Conservation (phyloP, 30 jellyfish, hydroid and myxozoan genomes). For the Chrysaora quinquecirrha region DNA sequence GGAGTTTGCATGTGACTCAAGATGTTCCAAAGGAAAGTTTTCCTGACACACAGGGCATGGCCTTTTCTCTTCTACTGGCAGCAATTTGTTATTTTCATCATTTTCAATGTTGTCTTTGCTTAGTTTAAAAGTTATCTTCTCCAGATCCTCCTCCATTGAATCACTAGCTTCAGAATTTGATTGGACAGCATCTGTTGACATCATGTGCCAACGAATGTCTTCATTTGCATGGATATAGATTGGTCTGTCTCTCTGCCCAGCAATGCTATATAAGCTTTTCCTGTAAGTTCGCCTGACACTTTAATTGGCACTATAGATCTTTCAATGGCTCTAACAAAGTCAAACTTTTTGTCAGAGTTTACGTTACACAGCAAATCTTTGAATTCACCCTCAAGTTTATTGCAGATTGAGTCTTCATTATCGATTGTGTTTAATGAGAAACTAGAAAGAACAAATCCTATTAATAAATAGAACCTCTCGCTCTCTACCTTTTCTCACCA, state of each 20-base stretch:
- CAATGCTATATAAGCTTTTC: conserved; percentile 22
- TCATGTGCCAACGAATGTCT: conserved; percentile 14
- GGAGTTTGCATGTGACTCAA: conserved; percentile 37
- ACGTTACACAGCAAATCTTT: conserved; percentile 2
- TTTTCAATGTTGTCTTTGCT: background rate
- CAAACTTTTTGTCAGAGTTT: conserved; percentile 23
- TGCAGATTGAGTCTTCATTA: background rate
- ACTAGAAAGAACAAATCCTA: conserved; percentile 1
- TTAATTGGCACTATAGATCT: conserved; percentile 25
- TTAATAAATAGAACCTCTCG: background rate
- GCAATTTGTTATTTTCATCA: background rate
- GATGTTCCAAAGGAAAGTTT: conserved; percentile 2
- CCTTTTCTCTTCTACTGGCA: background rate
- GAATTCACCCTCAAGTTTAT: conserved; percentile 7
- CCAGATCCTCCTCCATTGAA: conserved; percentile 9
- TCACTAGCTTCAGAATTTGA: conserved; percentile 18
- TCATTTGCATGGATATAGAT: conserved; percentile 25
- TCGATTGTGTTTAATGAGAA: background rate
- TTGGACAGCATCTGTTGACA: background rate
- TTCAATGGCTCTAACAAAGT: conserved; percentile 44
- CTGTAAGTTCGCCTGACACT: conserved; percentile 12
- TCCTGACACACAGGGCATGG: conserved; percentile 47
- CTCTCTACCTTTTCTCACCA: background rate
- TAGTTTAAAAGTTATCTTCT: background rate
- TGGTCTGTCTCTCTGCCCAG: conserved; percentile 24